phyloP scores from a whole-genome alignment of 2,888 invertebrate genomes.

The Adelognathus sp. region DNA sequence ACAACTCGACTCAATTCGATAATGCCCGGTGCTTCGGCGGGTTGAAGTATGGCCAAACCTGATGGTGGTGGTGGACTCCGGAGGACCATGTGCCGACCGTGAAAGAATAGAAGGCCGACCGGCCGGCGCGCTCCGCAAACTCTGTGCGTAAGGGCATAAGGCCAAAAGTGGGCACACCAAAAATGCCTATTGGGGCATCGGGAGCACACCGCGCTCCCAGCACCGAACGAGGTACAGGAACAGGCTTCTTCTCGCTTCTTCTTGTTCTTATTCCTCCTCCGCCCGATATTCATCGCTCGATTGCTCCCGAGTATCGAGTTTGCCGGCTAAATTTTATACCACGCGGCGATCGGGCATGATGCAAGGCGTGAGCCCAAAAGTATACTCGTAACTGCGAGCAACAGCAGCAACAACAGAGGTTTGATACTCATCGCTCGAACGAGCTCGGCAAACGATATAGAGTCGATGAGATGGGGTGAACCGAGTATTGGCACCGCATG shows the following conservation, averaged over 20 bases:
- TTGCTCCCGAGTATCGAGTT: slow-evolving; percentile 7
- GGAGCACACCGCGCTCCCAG: slow-evolving; percentile 56
- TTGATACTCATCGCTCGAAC: not conserved
- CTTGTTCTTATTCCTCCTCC: slow-evolving; percentile 8
- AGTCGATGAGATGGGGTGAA: not conserved
- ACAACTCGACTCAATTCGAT: slow-evolving; percentile 53
- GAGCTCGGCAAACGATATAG: not conserved
- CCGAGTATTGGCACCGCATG: not conserved
- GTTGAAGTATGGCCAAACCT: slow-evolving; percentile 27
- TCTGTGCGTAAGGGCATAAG: slow-evolving; percentile 32
- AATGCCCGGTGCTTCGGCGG: slow-evolving; percentile 30
- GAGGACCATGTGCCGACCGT: slow-evolving; percentile 74
- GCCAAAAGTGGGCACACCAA: slow-evolving; percentile 60
- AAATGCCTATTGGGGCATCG: slow-evolving; percentile 31
- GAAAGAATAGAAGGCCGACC: slow-evolving; percentile 49
- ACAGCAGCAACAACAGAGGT: not conserved
- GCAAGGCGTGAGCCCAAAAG: slow-evolving; percentile 10
- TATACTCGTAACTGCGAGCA: not conserved
- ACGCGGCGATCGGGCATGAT: not conserved
- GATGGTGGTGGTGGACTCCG: slow-evolving; percentile 52
- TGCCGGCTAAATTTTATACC: not conserved
- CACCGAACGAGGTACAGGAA: slow-evolving; percentile 36
- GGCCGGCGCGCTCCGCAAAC: slow-evolving; percentile 39
- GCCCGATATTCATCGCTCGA: slow-evolving; percentile 39
- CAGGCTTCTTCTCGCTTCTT: slow-evolving; percentile 30